A percentile compares a stretch with the other conserved stretches of the same genome.
Conservation (phyloP, 30 jellyfish, hydroid and myxozoan species). For the Aurelia aurita region DNA sequence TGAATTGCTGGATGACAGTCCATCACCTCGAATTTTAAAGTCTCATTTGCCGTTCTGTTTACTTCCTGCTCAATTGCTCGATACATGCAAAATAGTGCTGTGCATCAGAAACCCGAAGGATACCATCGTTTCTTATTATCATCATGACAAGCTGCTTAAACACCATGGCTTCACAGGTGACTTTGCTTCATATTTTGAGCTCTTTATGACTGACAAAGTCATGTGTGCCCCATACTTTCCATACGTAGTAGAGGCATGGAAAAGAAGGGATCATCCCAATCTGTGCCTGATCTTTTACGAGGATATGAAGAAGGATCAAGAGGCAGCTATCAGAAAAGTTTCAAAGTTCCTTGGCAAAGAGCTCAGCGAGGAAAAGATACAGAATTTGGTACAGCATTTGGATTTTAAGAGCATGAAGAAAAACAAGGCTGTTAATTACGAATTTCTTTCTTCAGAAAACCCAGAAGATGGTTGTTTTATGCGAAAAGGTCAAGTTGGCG, state of each 20-base stretch:
- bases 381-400: background rate
- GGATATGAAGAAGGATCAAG: constrained; percentile 26
- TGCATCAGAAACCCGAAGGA: constrained; percentile 47
- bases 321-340: background rate
- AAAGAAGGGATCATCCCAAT: constrained; percentile 5
- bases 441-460: background rate
- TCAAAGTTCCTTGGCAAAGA: constrained; percentile 32
- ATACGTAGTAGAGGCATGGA: background rate
- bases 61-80: background rate
- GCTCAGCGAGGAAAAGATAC: background rate
- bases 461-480: constrained; percentile 1
- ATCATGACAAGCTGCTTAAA: constrained; percentile 22
- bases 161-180: constrained; percentile 17
- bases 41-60: constrained; percentile 13
- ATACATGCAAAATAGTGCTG: constrained; percentile 15
- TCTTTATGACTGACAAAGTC: background rate
- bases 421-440: background rate
- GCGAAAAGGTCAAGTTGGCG: constrained; percentile 45
- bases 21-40: constrained; percentile 6
- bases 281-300: constrained; percentile 19
- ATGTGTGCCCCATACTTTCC: constrained; percentile 19
- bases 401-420: constrained; percentile 29
- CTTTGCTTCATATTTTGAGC: constrained; percentile 18
- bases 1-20: background rate
- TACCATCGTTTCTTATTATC: constrained; percentile 29